Evolutionary conservation across 2,113 vertebrate genomes (phyloP).

Genomic region (Rhabdomys dilectus): DNA sequence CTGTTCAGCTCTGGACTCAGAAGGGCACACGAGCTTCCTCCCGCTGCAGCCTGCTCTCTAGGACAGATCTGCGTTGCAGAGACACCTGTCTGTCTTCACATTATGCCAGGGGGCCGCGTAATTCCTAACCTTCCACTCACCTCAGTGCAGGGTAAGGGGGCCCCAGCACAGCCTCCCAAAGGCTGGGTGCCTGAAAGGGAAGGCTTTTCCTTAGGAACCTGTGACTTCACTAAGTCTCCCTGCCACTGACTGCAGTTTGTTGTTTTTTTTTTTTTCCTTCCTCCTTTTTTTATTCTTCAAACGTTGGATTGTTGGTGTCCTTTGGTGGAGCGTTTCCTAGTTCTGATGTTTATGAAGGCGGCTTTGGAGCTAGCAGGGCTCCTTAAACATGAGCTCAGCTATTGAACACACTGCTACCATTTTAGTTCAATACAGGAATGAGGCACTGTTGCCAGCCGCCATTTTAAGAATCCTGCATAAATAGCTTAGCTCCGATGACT

Average conservation of each 20-base stretch:
- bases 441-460: conserved; percentile 92
- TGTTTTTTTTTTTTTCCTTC: background rate
- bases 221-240: conserved; percentile 86
- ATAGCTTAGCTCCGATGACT: conserved; percentile 92
- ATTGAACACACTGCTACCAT: conserved; percentile 91
- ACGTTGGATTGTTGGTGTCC: conserved; percentile 84
- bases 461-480: conserved; percentile 93
- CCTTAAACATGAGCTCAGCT: conserved; percentile 85
- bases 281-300: conserved; percentile 75
- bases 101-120: conserved; percentile 22
- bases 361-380: conserved; percentile 82
- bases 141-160: conserved; percentile 52
- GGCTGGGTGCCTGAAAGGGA: conserved; percentile 77
- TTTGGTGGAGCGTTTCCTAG: conserved; percentile 84
- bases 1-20: conserved; percentile 54
- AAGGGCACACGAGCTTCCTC: conserved; percentile 13
- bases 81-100: conserved; percentile 68
- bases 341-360: conserved; percentile 85
- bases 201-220: conserved; percentile 87
- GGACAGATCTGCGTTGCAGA: background rate
- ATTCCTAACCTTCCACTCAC: conserved; percentile 68
- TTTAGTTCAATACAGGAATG: conserved; percentile 90
- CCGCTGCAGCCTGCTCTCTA: conserved; percentile 11
- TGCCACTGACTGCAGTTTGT: conserved; percentile 78
- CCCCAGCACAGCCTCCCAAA: conserved; percentile 66